Percentiles rank a stretch among this genome's conserved stretches.
Conservation (phyloP, 1,140 invertebrate genomes). For the Chrysoperla carnea region DNA sequence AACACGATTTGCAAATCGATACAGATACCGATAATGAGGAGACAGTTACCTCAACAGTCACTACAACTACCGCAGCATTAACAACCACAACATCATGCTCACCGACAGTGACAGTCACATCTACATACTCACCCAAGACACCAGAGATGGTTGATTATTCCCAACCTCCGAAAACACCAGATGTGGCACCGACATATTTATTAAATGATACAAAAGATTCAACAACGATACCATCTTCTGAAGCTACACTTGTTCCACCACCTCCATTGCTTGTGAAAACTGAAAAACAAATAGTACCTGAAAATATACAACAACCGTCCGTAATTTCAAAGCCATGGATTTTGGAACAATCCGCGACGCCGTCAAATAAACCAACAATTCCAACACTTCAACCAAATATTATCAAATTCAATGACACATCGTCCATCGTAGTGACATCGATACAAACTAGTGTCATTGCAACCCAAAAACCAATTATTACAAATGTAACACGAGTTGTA, state of each 20-base stretch:
- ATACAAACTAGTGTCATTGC: no score
- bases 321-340: constrained; percentile 28
- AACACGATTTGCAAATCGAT: constrained; percentile 69
- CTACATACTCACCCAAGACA: constrained; percentile 19
- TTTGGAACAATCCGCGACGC: constrained; percentile 5
- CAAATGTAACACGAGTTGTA: no score
- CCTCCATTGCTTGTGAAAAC: background rate
- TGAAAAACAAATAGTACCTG: background rate
- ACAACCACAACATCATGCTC: constrained; percentile 16
- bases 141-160: constrained; percentile 26
- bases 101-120: constrained; percentile 16
- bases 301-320: background rate
- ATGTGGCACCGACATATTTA: constrained; percentile 13
- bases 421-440: no score
- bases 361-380: no score
- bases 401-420: no score
- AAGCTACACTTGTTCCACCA: background rate
- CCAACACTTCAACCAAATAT: no score
- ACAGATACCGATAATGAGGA: constrained; percentile 59
- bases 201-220: constrained; percentile 2
- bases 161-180: constrained; percentile 30
- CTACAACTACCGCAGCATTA: constrained; percentile 16
- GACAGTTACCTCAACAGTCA: constrained; percentile 18
- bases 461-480: no score
- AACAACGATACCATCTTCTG: background rate